These are phyloP conservation scores for Zosterops pallidus DNA, from an alignment of 2,113 vertebrate genomes.

Conservation along the genomic window DNA sequence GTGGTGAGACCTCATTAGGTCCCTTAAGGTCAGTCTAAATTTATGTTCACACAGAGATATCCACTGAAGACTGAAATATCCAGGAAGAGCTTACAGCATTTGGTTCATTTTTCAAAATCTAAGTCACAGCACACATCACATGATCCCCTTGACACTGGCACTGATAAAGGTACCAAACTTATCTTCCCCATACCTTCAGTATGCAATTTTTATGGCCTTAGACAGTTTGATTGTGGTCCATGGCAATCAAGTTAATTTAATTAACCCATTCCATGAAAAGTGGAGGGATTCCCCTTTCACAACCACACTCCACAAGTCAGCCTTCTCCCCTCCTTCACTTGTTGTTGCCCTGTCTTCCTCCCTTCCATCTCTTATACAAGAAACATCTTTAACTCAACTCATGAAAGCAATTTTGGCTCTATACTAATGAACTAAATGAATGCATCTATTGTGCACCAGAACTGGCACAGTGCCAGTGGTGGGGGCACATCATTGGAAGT, in stretches of 20 bases:
- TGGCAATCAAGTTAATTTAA: not conserved
- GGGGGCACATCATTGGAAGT: fast-evolving
- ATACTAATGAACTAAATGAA: not conserved
- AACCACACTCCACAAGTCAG: not conserved
- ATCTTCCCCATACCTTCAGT: not conserved
- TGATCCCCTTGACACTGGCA: not conserved
- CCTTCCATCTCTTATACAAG: not conserved
- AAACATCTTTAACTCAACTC: not conserved
- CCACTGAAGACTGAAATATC: not conserved
- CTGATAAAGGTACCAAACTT: not conserved
- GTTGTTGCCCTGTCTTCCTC: not conserved
- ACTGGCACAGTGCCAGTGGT: not conserved
- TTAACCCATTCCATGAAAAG: not conserved
- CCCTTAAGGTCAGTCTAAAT: not conserved
- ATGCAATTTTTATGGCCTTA: not conserved
- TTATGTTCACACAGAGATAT: not conserved
- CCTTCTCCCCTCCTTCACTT: not conserved
- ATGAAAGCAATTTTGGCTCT: not conserved
- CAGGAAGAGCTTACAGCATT: not conserved
- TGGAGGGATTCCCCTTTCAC: not conserved
- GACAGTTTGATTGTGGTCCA: not conserved
- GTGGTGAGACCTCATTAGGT: not conserved
- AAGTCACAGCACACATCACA: not conserved
- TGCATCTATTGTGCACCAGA: not conserved
- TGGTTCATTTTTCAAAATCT: not conserved